These are phyloP conservation scores for Drosophila kambysellisi DNA, from an alignment of 2,888 invertebrate genomes.

Conservation along the genomic window DNA sequence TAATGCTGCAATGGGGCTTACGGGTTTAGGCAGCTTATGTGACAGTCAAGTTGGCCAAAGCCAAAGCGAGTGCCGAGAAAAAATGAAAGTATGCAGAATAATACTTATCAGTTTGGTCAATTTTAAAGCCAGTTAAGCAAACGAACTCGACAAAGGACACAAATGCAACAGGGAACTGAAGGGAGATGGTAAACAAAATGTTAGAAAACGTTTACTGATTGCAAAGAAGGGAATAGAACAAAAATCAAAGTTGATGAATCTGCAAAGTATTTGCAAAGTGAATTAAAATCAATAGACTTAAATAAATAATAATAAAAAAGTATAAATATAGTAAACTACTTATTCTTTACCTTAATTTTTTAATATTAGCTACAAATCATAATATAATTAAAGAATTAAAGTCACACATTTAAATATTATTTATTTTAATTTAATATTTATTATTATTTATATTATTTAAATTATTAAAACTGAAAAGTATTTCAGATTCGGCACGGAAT, in stretches of 20 bases:
- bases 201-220: not conserved
- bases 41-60: slow-evolving; percentile 37
- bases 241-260: not conserved
- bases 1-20: slow-evolving; percentile 52
- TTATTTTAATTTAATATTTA: too few species aligned
- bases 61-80: slow-evolving; percentile 1
- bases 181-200: slow-evolving; percentile 1
- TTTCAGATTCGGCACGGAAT: too few species aligned
- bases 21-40: slow-evolving; percentile 50
- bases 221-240: not conserved
- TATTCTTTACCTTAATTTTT: not conserved
- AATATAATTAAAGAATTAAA: too few species aligned
- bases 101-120: slow-evolving; percentile 19
- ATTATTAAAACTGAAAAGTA: too few species aligned
- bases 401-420: too few species aligned
- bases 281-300: not conserved
- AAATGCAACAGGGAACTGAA: not conserved
- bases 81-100: slow-evolving; percentile 33
- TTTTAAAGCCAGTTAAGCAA: slow-evolving; percentile 14
- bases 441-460: too few species aligned
- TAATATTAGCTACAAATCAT: not conserved
- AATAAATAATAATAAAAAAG: not conserved
- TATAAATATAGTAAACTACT: rapidly evolving
- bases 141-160: slow-evolving; percentile 1
- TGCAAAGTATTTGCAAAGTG: not conserved